phyloP scores from a whole-genome alignment of 2,113 vertebrate species.

The Todiramphus chloris region DNA sequence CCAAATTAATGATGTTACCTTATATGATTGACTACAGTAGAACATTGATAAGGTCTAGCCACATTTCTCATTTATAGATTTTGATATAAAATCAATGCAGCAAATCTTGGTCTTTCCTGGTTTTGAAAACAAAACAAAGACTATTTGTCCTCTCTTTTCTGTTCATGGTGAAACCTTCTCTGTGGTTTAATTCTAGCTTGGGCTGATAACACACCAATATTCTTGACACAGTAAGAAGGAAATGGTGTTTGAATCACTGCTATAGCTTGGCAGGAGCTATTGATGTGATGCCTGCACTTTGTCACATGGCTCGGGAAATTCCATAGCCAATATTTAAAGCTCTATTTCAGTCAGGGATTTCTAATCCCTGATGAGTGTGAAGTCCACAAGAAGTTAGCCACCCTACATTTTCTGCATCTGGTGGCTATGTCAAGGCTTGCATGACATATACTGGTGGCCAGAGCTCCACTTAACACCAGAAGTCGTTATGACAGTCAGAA shows the following conservation, averaged over 20 bases:
- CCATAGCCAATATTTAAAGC: not conserved
- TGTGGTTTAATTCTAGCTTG: constrained; percentile 1
- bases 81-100: not conserved
- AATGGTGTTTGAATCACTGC: not conserved
- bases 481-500: not conserved
- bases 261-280: constrained; percentile 25
- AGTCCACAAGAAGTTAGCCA: not conserved
- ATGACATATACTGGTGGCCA: not conserved
- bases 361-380: not conserved
- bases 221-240: constrained; percentile 4
- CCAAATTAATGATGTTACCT: constrained; percentile 7
- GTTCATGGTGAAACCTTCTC: not conserved
- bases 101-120: not conserved
- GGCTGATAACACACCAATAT: constrained; percentile 27
- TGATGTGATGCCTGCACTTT: constrained; percentile 38
- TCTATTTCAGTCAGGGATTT: constrained; percentile 31
- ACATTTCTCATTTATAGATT: not conserved
- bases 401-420: not conserved
- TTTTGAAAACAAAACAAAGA: not conserved
- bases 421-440: not conserved
- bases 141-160: not conserved
- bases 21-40: not conserved
- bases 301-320: constrained; percentile 41
- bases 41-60: not conserved
- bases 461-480: not conserved